phyloP scores from a whole-genome alignment of 2,797 vertebrate species.

The Rhinogobio ventralis region DNA sequence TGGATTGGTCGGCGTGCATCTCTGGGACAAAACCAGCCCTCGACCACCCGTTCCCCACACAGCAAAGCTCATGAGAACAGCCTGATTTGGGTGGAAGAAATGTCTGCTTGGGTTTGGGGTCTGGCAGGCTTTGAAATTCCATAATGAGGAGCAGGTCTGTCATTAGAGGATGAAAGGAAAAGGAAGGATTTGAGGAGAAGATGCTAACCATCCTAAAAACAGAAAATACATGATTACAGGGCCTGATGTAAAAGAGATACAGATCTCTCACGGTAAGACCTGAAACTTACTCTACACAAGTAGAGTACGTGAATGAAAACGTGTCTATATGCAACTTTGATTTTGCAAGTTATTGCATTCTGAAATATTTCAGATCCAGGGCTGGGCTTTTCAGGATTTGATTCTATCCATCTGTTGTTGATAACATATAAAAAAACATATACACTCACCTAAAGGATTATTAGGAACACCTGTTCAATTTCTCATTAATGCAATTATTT shows the following conservation, averaged over 20 bases:
- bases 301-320: neutral
- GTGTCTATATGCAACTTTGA: neutral
- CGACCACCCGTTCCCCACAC: neutral
- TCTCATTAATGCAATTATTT: too few relatives aligned
- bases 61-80: slow-evolving; percentile 35
- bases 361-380: neutral
- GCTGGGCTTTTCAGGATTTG: neutral
- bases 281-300: neutral
- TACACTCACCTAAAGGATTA: too few relatives aligned
- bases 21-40: slow-evolving; percentile 39
- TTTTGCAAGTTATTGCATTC: neutral
- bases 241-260: slow-evolving; percentile 34
- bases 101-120: slow-evolving; percentile 45
- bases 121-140: slow-evolving; percentile 53
- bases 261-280: slow-evolving; percentile 40
- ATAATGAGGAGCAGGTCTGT: slow-evolving; percentile 61
- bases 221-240: slow-evolving; percentile 58
- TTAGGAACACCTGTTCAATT: too few relatives aligned
- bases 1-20: slow-evolving; percentile 10
- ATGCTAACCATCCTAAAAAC: slow-evolving; percentile 46
- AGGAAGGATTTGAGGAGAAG: slow-evolving; percentile 24
- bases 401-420: neutral
- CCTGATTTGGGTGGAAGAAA: slow-evolving; percentile 43
- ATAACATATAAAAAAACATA: too few relatives aligned
- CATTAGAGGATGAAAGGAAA: slow-evolving; percentile 63